phyloP scores from a whole-genome alignment of 1,140 invertebrate species.

The Eciton burchellii region DNA sequence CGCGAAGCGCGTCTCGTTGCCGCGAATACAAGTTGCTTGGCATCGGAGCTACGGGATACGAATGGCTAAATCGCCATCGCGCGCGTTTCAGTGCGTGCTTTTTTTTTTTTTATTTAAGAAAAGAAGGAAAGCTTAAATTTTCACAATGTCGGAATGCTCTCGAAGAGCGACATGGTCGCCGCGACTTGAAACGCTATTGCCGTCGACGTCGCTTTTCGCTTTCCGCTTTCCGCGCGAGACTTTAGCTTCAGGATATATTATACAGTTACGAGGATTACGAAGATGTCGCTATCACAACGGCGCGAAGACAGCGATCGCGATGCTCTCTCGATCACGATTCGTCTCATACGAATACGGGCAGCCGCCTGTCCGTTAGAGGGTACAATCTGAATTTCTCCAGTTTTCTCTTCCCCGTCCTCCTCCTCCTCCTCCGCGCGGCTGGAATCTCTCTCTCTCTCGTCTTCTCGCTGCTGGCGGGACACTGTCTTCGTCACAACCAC shows the following conservation, averaged over 20 bases:
- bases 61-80: background rate
- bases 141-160: background rate
- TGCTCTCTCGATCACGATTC: slow-evolving; percentile 33
- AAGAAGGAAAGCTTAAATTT: slow-evolving; percentile 23
- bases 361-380: slow-evolving; percentile 27
- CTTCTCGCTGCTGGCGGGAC: slow-evolving; percentile 4
- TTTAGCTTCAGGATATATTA: slow-evolving; percentile 29
- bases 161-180: background rate
- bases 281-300: slow-evolving; percentile 49
- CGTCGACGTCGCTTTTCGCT: slow-evolving; percentile 1
- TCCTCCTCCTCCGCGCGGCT: no score
- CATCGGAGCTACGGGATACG: no score
- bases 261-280: slow-evolving; percentile 41
- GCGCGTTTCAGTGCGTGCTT: background rate
- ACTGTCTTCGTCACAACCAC: slow-evolving; percentile 74
- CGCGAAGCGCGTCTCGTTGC: background rate
- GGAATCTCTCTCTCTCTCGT: background rate
- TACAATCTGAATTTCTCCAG: slow-evolving; percentile 32
- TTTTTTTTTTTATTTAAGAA: background rate
- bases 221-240: slow-evolving; percentile 8
- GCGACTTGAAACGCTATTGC: background rate
- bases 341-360: slow-evolving; percentile 51
- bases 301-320: slow-evolving; percentile 45
- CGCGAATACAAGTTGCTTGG: slow-evolving; percentile 7
- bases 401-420: slow-evolving; percentile 21